These are phyloP conservation scores for Prunella fulvescens DNA, from an alignment of 2,113 vertebrate species.

Conservation along the genomic window DNA sequence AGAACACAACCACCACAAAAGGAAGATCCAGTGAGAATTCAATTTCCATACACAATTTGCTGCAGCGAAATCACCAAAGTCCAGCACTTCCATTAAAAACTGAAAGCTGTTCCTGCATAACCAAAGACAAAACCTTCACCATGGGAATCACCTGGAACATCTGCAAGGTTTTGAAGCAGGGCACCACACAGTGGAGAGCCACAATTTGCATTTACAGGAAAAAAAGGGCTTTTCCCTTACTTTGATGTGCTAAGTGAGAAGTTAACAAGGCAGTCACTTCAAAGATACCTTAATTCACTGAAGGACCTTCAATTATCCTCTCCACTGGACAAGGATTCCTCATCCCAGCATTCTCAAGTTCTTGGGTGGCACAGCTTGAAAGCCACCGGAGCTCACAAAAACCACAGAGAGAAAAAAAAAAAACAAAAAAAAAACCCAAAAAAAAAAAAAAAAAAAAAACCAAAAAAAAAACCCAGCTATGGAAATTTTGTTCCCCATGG, in stretches of 20 bases:
- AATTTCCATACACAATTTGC: background rate
- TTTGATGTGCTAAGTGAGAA: conserved; percentile 46
- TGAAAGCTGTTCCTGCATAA: background rate
- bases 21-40: conserved; percentile 16
- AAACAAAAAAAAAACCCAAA: too few species aligned
- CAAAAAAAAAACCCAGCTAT: too few species aligned
- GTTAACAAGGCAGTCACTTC: conserved; percentile 34
- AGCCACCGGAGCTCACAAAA: background rate
- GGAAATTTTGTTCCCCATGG: background rate
- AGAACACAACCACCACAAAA: background rate
- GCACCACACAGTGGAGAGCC: background rate
- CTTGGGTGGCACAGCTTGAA: background rate
- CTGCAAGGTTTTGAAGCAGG: background rate
- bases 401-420: background rate
- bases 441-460: too few species aligned
- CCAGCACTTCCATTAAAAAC: background rate
- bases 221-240: background rate
- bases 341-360: background rate
- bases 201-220: conserved; percentile 16
- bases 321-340: background rate
- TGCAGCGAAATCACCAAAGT: background rate
- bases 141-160: conserved; percentile 2
- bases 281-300: conserved; percentile 6
- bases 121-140: background rate
- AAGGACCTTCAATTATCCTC: background rate